Evolutionary conservation across 2,113 vertebrate genomes (phyloP).

Genomic region (Circaetus gallicus): DNA sequence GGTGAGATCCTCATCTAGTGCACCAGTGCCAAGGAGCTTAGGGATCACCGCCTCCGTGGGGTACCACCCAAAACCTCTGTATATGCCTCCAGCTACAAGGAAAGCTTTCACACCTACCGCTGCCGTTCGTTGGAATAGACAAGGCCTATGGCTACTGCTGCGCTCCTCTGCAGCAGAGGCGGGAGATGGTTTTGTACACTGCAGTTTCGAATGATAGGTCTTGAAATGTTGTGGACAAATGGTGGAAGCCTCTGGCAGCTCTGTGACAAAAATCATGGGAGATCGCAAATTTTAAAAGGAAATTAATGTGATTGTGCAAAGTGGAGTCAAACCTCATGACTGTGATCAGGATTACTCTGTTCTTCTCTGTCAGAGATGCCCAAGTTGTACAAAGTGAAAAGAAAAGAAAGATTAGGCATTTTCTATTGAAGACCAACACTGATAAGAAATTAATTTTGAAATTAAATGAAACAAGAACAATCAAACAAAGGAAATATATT

Average conservation of each 20-base stretch:
- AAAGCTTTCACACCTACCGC: background rate
- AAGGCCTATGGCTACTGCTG: background rate
- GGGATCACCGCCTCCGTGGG: background rate
- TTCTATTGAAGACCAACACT: background rate
- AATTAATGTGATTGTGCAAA: background rate
- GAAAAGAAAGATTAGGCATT: background rate
- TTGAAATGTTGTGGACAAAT: background rate
- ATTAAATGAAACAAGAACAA: background rate
- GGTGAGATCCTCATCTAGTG: background rate
- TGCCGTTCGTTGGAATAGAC: background rate
- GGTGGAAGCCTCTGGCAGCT: background rate
- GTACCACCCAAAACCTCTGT: background rate
- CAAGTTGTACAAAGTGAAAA: background rate
- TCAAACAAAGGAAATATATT: background rate
- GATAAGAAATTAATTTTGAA: background rate
- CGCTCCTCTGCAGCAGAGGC: background rate
- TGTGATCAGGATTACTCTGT: background rate
- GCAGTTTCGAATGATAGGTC: background rate
- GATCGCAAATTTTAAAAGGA: background rate
- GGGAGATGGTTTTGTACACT: background rate
- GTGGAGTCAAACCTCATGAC: background rate
- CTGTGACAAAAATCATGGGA: background rate
- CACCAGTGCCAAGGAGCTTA: background rate
- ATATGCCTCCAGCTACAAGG: background rate
- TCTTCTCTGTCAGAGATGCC: background rate